Evolutionary conservation across 2,888 invertebrate species (phyloP).

Genomic region (Ganaspis brasiliensis): DNA sequence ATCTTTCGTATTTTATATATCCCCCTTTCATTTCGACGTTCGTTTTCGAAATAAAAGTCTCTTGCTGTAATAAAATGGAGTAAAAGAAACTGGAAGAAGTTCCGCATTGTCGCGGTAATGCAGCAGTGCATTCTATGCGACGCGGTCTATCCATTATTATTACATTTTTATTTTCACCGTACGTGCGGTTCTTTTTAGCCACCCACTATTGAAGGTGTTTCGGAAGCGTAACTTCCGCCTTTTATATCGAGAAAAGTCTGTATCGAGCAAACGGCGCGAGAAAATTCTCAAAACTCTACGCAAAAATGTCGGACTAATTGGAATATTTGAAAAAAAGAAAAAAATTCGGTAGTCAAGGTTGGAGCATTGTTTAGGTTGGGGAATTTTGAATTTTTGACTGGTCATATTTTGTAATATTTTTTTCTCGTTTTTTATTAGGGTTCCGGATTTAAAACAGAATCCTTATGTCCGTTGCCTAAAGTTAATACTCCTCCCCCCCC

Average conservation of each 20-base stretch:
- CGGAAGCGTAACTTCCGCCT: slow-evolving; percentile 37
- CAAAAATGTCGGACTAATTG: not conserved
- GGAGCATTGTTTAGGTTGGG: too few relatives aligned
- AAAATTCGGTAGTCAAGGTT: too few relatives aligned
- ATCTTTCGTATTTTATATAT: slow-evolving; percentile 53
- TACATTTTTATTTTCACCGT: slow-evolving; percentile 67
- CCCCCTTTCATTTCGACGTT: slow-evolving; percentile 55
- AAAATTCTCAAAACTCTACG: slow-evolving; percentile 4
- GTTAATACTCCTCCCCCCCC: too few relatives aligned
- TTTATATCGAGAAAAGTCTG: slow-evolving; percentile 29
- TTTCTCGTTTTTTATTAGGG: too few relatives aligned
- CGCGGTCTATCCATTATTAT: slow-evolving; percentile 68
- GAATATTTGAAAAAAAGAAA: not conserved
- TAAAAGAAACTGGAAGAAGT: slow-evolving; percentile 62
- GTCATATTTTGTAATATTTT: too few relatives aligned
- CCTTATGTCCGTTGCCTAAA: too few relatives aligned
- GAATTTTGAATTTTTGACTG: too few relatives aligned
- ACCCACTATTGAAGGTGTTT: slow-evolving; percentile 20
- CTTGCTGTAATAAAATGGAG: slow-evolving; percentile 64
- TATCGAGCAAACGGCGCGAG: slow-evolving; percentile 7
- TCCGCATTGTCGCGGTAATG: slow-evolving; percentile 69
- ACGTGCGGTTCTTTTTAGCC: slow-evolving; percentile 58
- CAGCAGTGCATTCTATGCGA: slow-evolving; percentile 61
- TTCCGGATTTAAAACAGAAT: too few relatives aligned
- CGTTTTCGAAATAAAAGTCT: slow-evolving; percentile 64